These are phyloP conservation scores for Conopomorpha cramerella DNA, from an alignment of 1,140 invertebrate genomes.

Conservation along the genomic window DNA sequence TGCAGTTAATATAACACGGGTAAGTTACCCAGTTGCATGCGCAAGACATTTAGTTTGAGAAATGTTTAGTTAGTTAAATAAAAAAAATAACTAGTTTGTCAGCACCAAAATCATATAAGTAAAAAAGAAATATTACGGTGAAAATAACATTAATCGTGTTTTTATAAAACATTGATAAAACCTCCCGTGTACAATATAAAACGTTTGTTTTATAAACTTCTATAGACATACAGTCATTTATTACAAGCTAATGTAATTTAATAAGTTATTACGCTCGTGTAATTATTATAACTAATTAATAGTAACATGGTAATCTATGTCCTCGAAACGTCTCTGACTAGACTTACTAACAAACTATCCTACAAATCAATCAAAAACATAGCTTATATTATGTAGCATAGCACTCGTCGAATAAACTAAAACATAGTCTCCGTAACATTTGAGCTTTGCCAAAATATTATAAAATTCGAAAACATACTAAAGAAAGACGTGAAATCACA, in stretches of 20 bases:
- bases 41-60: no score
- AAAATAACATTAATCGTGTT: constrained; percentile 25
- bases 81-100: constrained; percentile 53
- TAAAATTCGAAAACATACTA: constrained; percentile 8
- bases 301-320: constrained; percentile 53
- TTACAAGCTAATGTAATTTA: constrained; percentile 35
- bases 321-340: constrained; percentile 55
- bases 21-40: no score
- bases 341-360: constrained; percentile 37
- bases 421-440: constrained; percentile 24
- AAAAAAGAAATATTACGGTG: constrained; percentile 36
- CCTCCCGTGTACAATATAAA: background rate
- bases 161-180: constrained; percentile 36
- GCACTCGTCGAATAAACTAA: constrained; percentile 32
- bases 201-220: background rate
- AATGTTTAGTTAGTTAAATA: constrained; percentile 31
- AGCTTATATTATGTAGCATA: constrained; percentile 39
- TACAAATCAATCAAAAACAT: constrained; percentile 22
- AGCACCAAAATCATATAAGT: constrained; percentile 56
- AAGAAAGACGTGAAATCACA: background rate
- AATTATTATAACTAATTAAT: constrained; percentile 37
- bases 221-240: constrained; percentile 23
- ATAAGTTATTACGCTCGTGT: constrained; percentile 48
- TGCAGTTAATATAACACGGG: no score
- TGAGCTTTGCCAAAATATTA: constrained; percentile 49